Percentiles rank a stretch among this genome's conserved stretches.
These are phyloP conservation scores for Shargacucullia verbasci DNA, from an alignment of 2,888 invertebrate genomes.

Conservation along the genomic window DNA sequence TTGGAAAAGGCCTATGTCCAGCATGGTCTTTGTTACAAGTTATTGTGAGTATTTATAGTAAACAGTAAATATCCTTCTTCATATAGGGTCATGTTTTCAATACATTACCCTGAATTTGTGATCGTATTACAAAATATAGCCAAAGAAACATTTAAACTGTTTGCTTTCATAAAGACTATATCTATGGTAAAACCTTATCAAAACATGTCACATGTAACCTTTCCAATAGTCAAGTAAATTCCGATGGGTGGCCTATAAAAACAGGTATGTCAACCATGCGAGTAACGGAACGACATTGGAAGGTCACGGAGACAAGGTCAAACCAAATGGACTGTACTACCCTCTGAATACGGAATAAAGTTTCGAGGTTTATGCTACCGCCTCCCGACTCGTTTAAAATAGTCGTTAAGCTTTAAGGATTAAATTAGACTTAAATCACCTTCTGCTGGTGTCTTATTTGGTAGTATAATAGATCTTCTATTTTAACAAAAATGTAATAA, in stretches of 20 bases:
- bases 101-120: too few relatives aligned
- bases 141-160: too few relatives aligned
- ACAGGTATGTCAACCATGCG: constrained; percentile 22
- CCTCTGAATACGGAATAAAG: constrained; percentile 49
- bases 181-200: background rate
- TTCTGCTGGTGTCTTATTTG: constrained; percentile 3
- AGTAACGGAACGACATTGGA: constrained; percentile 19
- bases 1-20: too few relatives aligned
- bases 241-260: constrained; percentile 32
- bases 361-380: constrained; percentile 41
- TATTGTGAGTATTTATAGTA: too few relatives aligned
- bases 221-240: constrained; percentile 20
- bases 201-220: constrained; percentile 21
- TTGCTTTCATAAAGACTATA: too few relatives aligned
- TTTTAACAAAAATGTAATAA: too few relatives aligned
- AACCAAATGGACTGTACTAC: constrained; percentile 33
- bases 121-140: too few relatives aligned
- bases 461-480: too few relatives aligned
- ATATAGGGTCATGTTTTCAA: too few relatives aligned
- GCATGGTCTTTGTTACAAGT: too few relatives aligned
- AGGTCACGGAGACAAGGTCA: constrained; percentile 38
- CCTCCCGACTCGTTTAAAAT: constrained; percentile 43
- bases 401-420: constrained; percentile 32
- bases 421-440: constrained; percentile 38
- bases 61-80: too few relatives aligned